phyloP scores from a whole-genome alignment of 2,888 invertebrate species.

The Polydrusus pterygomalis region DNA sequence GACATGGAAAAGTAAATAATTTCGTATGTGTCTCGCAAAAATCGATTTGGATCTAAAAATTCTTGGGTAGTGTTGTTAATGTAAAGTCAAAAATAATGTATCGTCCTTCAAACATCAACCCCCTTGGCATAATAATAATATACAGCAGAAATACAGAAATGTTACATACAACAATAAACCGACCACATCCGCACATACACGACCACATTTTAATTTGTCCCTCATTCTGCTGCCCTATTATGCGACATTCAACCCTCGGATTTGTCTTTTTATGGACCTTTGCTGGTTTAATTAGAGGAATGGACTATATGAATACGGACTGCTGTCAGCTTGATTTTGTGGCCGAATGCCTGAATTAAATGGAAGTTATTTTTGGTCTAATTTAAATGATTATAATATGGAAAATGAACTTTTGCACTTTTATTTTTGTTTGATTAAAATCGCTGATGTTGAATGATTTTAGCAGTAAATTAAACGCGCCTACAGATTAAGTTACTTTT shows the following conservation, averaged over 20 bases:
- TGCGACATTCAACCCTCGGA: constrained; percentile 51
- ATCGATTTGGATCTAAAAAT: too few species aligned
- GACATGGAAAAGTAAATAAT: too few species aligned
- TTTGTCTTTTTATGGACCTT: constrained; percentile 54
- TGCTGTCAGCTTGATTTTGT: constrained; percentile 52
- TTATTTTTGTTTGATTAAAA: background rate
- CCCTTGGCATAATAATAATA: constrained; percentile 3
- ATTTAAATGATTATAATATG: constrained; percentile 25
- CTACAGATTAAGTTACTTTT: too few species aligned
- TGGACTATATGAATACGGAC: constrained; percentile 49
- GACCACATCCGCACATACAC: constrained; percentile 51
- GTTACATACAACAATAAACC: constrained; percentile 48
- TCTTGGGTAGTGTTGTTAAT: background rate
- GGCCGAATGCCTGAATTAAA: constrained; percentile 44
- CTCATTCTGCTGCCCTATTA: constrained; percentile 49
- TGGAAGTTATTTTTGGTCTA: constrained; percentile 41
- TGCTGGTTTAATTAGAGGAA: constrained; percentile 54
- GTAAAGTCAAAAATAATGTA: background rate
- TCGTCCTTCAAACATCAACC: constrained; percentile 1
- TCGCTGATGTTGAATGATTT: background rate
- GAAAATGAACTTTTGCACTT: constrained; percentile 1
- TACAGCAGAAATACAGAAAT: constrained; percentile 40
- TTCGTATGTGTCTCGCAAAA: too few species aligned
- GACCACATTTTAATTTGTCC: constrained; percentile 55
- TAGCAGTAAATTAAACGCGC: background rate